Evolutionary conservation across 2,888 invertebrate species (phyloP).

Genomic region (Hirtodrosophila duncani): DNA sequence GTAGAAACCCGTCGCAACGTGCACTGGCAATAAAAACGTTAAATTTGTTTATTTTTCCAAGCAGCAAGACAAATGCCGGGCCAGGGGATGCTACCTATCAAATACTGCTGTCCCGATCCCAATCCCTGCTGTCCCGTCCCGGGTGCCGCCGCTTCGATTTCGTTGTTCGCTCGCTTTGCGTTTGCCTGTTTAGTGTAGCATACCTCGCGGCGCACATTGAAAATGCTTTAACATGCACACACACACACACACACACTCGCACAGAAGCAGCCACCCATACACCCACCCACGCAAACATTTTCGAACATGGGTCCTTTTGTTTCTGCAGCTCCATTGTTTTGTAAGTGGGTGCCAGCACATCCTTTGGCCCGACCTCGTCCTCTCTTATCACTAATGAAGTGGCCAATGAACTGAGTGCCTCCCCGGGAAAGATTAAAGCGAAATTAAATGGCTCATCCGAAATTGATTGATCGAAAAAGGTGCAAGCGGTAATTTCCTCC

Average conservation of each 20-base stretch:
- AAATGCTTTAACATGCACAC: conserved; percentile 26
- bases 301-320: conserved; percentile 46
- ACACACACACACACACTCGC: background rate
- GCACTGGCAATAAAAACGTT: conserved; percentile 67
- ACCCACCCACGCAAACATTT: conserved; percentile 1
- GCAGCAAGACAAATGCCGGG: conserved; percentile 2
- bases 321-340: conserved; percentile 62
- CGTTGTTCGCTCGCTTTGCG: conserved; percentile 27
- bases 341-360: conserved; percentile 62
- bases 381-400: conserved; percentile 66
- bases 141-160: conserved; percentile 42
- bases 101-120: background rate
- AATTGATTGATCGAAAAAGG: conserved; percentile 42
- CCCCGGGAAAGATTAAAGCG: conserved; percentile 65
- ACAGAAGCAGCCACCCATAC: conserved; percentile 3
- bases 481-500: too few relatives aligned
- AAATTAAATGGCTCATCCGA: conserved; percentile 57
- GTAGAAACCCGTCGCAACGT: conserved; percentile 60
- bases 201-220: conserved; percentile 43
- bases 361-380: conserved; percentile 30
- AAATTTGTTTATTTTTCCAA: conserved; percentile 67
- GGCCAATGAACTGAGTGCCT: conserved; percentile 69
- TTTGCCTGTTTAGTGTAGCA: conserved; percentile 43
- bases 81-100: too few relatives aligned
- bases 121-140: conserved; percentile 6